Base-by-base conservation (phyloP, 1,140 invertebrate genomes). In the Cydia splendana region DNA sequence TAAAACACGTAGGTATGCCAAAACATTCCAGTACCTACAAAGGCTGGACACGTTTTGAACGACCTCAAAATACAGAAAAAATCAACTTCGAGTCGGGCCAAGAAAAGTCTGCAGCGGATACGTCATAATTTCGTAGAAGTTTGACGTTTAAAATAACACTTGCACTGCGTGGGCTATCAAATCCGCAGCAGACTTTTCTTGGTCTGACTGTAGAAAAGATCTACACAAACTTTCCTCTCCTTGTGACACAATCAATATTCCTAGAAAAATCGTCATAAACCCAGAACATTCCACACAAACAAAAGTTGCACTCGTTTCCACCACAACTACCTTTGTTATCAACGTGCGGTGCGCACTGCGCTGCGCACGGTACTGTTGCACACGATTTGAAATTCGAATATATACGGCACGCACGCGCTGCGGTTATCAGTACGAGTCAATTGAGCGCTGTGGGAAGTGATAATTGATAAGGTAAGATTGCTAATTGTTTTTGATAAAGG, bases 291-390 rank as follows among this genome's bases (percentile, higher is more conserved):
- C 67, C 34, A 71, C 38, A n/a, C n/a, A n/a, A 18, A 71, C 28
- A 53, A 53, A 6, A 53, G 15, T 42, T 69, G 65, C 65, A 45
- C 67, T 20, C 67, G n/a, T 4, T 10, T 20, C 48, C 15, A 57
- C 6, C 15, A 7, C n/a, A 15, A 4, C n/a, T 57, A 24, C 15
- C 20, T 7, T 13, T 24, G 9, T 12, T 62, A 18, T 10, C 18
- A 62, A 6, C 15, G 53, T 69, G 2, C 30, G 12, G 1, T 67
- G 65, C 15, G 30, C 65, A 38, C 65, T 7, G 18, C 65, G 1
- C 18, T 71, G 67, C 67, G n/a, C 67, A 71, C 67, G 67, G 6
- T 9, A 71, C 67, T 71, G 7, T 71, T 71, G 67, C 67, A 42
- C 67, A 42, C 67, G 34, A 20, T 18, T 18, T 42, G 13, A 6